Conservation (phyloP, 2,113 vertebrate genomes). For the Rana temporaria region DNA sequence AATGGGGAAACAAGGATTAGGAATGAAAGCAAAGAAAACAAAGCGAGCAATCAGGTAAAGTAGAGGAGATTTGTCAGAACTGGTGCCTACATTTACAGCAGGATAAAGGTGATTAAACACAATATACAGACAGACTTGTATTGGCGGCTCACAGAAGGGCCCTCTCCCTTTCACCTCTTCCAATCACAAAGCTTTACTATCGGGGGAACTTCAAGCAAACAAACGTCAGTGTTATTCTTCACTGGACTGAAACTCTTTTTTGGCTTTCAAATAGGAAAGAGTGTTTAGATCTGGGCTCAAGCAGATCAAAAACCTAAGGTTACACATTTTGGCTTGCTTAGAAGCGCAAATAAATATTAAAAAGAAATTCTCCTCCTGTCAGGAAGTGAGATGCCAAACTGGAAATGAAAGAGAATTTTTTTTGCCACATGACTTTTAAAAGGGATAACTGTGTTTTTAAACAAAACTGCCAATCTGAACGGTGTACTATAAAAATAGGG, state of each 20-base stretch:
- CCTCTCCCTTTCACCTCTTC: conserved; percentile 3
- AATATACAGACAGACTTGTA: neutral
- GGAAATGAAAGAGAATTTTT: neutral
- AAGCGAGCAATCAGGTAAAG: conserved; percentile 15
- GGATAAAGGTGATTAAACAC: conserved; percentile 16
- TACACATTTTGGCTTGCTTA: too few species aligned
- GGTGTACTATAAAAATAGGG: too few species aligned
- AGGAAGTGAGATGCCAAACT: neutral
- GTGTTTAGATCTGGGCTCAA: neutral
- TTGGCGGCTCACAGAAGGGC: neutral
- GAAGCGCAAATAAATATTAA: too few species aligned
- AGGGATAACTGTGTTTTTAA: too few species aligned
- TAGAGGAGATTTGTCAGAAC: neutral
- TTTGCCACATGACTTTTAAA: too few species aligned
- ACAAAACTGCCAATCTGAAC: too few species aligned
- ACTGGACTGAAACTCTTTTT: neutral
- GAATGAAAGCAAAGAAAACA: conserved; percentile 8
- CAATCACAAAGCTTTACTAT: neutral
- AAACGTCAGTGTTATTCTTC: conserved; percentile 12
- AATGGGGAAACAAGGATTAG: neutral
- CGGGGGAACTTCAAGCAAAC: conserved; percentile 20
- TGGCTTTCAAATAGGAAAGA: neutral
- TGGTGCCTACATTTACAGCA: conserved; percentile 15
- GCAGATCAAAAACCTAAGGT: neutral
- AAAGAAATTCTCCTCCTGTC: too few species aligned